Percentiles rank a stretch among this genome's conserved stretches.
Evolutionary conservation across 2,113 vertebrate genomes (phyloP).

Genomic region (Emydura subglobosa): DNA sequence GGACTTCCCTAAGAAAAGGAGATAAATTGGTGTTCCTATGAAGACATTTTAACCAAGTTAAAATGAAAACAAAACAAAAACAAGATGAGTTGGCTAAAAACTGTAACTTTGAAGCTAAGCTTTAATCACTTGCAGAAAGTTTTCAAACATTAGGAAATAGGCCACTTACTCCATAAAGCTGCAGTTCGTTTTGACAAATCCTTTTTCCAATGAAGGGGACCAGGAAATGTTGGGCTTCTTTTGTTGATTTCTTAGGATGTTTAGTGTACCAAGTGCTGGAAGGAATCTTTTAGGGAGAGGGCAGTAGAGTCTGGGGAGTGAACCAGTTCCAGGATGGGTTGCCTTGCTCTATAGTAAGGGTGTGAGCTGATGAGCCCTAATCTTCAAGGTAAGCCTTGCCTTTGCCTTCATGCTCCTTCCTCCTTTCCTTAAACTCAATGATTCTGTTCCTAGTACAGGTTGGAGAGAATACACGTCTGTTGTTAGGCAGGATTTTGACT

Average conservation of each 20-base stretch:
- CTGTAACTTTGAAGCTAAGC: neutral
- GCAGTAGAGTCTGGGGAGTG: neutral
- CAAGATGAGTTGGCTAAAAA: neutral
- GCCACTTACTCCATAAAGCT: neutral
- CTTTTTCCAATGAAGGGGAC: neutral
- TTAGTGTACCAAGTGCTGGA: neutral
- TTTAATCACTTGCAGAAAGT: neutral
- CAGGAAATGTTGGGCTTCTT: neutral
- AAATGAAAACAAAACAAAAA: neutral
- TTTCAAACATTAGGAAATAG: neutral
- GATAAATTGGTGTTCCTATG: neutral
- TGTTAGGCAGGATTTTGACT: neutral
- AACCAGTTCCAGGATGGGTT: fast-evolving
- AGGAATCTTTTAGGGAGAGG: neutral
- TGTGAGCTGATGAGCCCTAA: conserved; percentile 20
- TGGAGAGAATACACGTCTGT: neutral
- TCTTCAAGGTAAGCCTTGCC: conserved; percentile 1
- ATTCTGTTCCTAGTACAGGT: neutral
- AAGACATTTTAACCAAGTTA: neutral
- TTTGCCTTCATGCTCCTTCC: conserved; percentile 20
- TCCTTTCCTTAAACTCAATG: conserved; percentile 22
- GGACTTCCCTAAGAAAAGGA: neutral
- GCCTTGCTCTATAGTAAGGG: neutral
- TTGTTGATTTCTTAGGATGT: neutral
- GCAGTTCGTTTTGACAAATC: neutral